Conservation (phyloP, 2,113 vertebrate species). For the Crotalus helleri region DNA sequence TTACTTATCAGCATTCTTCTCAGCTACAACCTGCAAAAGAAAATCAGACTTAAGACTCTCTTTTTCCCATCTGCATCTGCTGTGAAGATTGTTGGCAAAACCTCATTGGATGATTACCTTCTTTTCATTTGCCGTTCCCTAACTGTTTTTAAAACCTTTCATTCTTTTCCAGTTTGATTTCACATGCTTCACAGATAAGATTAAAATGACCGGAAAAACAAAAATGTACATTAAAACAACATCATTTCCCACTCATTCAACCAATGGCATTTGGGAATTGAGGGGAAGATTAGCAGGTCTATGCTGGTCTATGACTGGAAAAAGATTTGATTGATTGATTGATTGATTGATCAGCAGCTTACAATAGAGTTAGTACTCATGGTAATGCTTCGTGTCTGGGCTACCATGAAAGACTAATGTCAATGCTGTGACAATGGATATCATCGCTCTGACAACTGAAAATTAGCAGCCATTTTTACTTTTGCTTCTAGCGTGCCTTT, state of each 20-base stretch:
- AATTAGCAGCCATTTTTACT: no score
- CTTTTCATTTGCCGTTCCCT: background rate
- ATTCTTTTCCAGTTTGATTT: background rate
- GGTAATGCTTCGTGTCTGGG: background rate
- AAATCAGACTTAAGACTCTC: background rate
- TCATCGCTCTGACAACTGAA: no score
- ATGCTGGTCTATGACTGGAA: background rate
- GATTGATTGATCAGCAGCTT: background rate
- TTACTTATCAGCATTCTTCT: slow-evolving; percentile 11
- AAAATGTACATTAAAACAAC: background rate
- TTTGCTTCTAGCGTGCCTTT: no score
- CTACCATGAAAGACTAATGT: background rate
- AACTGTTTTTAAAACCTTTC: background rate
- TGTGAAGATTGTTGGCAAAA: slow-evolving; percentile 4
- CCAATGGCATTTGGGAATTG: background rate
- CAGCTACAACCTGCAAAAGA: background rate
- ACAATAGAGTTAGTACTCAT: background rate
- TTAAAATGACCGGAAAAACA: background rate
- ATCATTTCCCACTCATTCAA: background rate
- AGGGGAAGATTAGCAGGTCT: background rate
- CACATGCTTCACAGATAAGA: background rate
- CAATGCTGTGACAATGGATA: no score
- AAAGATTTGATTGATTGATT: background rate
- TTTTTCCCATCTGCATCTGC: background rate
- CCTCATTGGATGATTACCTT: background rate